Evolutionary conservation across 2,888 invertebrate species (phyloP), one percentile per base, ranked within the genome.

Genomic region (Drosophila paracracens): DNA sequence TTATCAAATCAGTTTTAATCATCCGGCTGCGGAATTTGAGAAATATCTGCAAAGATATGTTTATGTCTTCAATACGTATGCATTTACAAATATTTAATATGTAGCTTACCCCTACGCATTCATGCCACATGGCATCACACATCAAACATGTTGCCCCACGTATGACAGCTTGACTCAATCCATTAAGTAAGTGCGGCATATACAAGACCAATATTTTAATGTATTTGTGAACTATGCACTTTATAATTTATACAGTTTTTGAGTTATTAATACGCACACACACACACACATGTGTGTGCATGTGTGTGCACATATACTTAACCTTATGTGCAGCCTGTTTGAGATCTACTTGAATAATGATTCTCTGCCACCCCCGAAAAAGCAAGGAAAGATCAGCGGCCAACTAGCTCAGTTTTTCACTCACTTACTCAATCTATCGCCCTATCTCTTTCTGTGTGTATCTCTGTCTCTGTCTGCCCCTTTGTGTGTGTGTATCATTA

Each of bases 191-290:
- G 33, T 66, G 66, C 68, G 43, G 68, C 66, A 67, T 25, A 36
- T 67, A 52, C 57, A 36, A 56, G 33, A 27, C 21, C n/a, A 59
- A 63, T 21, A 62, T 40, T 50, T 71, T 63, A 67, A 73, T 89
- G 71, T 70, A 70, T 80, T 63, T 61, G 25, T 78, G 82, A 81
- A 82, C 84, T 78, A 69, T 81, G 79, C 83, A 78, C 82, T 82
- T 62, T 40, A 84, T 70, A 82, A 73, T 76, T 82, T 40, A 60
- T 38, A 62, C 74, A 72, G 67, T 74, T 78, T 70, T 58, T 40
- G 69, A 70, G 80, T 69, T 88, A 84, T 84, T 84, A 76, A 89
- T 73, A 76, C 57, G 64, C 63, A 40, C 35, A 46, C 13, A 46
- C 6, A 13, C 21, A 2, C 16, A 35, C 35, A 21, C 21, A 21